phyloP scores from a whole-genome alignment of 2,888 invertebrate species.

The Diplazon laetatorius region DNA sequence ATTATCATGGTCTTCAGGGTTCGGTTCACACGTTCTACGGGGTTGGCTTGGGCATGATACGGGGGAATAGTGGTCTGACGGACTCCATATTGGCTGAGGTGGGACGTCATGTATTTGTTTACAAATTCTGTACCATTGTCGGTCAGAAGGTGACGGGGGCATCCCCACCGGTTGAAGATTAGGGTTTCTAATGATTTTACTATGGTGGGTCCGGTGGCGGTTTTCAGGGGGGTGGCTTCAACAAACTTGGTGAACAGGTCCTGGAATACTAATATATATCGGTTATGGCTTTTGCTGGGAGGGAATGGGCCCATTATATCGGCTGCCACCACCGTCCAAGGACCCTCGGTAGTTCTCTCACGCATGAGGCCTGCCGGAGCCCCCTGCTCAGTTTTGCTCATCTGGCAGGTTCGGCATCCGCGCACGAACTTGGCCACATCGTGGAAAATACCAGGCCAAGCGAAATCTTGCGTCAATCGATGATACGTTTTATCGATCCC shows the following conservation, averaged over 20 bases:
- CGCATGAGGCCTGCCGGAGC: slow-evolving; percentile 67
- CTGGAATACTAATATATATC: slow-evolving; percentile 59
- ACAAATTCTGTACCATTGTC: slow-evolving; percentile 69
- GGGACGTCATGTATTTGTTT: slow-evolving; percentile 46
- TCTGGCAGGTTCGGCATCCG: no score
- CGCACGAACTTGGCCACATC: no score
- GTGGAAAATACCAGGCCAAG: no score
- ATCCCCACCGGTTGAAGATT: slow-evolving; percentile 65
- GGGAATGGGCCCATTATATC: slow-evolving; percentile 69
- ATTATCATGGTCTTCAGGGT: slow-evolving; percentile 28
- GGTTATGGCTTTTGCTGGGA: slow-evolving; percentile 38
- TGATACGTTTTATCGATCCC: slow-evolving; percentile 65
- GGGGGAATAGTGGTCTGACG: slow-evolving; percentile 31
- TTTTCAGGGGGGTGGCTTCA: slow-evolving; percentile 23
- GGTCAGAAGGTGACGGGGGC: slow-evolving; percentile 63
- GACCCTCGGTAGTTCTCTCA: slow-evolving; percentile 43
- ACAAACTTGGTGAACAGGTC: slow-evolving; percentile 64
- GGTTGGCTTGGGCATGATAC: slow-evolving; percentile 44
- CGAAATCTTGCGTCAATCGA: slow-evolving; percentile 55
- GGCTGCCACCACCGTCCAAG: slow-evolving; percentile 51
- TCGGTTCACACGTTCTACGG: slow-evolving; percentile 31
- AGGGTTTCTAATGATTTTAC: slow-evolving; percentile 32
- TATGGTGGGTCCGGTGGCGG: slow-evolving; percentile 5
- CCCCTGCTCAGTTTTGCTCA: no score
- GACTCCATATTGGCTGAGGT: slow-evolving; percentile 9